A percentile compares a stretch with the other conserved stretches of the same genome.
Conservation (phyloP, 2,113 vertebrate species). For the Vicugna pacos region DNA sequence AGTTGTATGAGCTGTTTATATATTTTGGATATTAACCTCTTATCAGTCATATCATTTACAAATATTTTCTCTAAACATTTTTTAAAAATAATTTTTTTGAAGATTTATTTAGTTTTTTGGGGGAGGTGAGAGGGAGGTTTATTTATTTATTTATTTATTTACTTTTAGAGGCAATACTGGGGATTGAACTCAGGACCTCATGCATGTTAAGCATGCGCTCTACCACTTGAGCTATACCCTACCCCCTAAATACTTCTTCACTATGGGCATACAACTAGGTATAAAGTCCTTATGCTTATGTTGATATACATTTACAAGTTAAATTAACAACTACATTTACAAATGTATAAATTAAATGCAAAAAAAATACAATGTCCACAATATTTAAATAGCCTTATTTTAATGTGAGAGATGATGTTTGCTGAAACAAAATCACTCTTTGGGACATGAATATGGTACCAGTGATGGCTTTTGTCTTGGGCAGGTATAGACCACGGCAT, state of each 20-base stretch:
- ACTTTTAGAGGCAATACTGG: too few relatives aligned
- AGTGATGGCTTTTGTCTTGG: not conserved
- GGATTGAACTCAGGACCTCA: too few relatives aligned
- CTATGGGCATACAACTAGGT: not conserved
- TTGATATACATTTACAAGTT: not conserved
- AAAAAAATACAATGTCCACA: not conserved
- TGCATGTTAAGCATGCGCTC: too few relatives aligned
- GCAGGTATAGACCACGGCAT: not conserved
- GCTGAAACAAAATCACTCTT: conserved; percentile 17
- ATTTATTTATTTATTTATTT: too few relatives aligned
- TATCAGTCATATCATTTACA: not conserved
- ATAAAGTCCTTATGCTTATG: not conserved
- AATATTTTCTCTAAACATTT: not conserved
- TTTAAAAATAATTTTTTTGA: not conserved
- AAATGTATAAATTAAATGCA: not conserved
- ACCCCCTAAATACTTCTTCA: not conserved
- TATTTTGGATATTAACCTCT: not conserved
- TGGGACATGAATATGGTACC: not conserved
- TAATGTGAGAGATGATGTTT: not conserved
- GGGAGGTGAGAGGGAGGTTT: too few relatives aligned
- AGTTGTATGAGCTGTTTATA: not conserved
- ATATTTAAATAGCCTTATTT: conserved; percentile 8
- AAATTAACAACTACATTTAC: not conserved
- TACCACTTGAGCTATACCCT: too few relatives aligned
- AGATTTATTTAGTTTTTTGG: too few relatives aligned